A percentile compares a stretch with the other conserved stretches of the same genome.
Conservation (phyloP, 2,888 invertebrate genomes). For the Pristionchus arcanus region DNA sequence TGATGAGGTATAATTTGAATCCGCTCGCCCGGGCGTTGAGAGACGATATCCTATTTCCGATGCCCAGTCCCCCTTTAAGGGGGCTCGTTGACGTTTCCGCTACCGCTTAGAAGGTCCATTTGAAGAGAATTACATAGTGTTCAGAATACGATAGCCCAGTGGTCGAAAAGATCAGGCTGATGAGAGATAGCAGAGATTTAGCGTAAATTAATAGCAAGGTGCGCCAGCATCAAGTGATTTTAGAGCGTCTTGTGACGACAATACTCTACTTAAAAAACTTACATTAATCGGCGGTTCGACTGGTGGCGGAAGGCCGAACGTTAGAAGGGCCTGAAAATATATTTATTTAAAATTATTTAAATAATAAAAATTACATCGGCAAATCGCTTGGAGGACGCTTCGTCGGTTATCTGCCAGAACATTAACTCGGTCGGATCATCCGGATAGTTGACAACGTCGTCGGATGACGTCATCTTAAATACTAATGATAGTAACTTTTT, state of each 20-base stretch:
- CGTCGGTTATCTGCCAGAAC: not conserved
- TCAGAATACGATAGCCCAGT: too few species aligned
- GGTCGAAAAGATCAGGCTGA: not conserved
- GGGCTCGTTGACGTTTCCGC: too few species aligned
- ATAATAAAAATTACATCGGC: not conserved
- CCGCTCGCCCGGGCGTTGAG: not conserved
- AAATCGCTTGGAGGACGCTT: not conserved
- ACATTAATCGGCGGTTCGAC: conserved; percentile 3
- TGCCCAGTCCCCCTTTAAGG: not conserved
- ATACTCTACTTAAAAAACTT: not conserved
- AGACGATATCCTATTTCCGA: not conserved
- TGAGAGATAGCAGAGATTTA: not conserved
- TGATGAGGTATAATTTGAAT: conserved; percentile 24
- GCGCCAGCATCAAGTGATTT: too few species aligned
- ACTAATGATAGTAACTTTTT: too few species aligned
- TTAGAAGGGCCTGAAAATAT: not conserved
- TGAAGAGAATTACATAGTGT: too few species aligned
- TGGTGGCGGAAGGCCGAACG: not conserved
- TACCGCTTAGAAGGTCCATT: too few species aligned
- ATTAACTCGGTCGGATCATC: not conserved
- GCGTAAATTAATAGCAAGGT: too few species aligned
- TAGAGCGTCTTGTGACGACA: not conserved
- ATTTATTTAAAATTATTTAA: not conserved
- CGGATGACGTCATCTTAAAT: not conserved
- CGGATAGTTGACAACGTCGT: not conserved